Evolutionary conservation across 2,888 invertebrate genomes (phyloP).

Genomic region (Drosophila multiciliata): DNA sequence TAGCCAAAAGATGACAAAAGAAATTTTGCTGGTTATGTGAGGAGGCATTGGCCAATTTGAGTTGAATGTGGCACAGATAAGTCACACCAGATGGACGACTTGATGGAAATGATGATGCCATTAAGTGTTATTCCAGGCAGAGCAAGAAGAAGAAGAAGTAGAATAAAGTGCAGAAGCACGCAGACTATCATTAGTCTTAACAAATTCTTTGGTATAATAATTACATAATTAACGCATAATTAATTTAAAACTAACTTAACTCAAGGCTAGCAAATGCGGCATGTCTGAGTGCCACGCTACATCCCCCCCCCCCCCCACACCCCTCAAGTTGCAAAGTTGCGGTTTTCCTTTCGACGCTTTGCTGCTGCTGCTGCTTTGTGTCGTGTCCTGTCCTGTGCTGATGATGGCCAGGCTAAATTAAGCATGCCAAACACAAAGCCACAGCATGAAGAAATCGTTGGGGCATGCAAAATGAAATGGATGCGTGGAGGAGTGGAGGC

Average conservation of each 20-base stretch:
- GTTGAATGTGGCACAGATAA: constrained; percentile 17
- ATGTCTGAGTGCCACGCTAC: background rate
- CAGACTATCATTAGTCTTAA: constrained; percentile 25
- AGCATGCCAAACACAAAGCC: constrained; percentile 59
- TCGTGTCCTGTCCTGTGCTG: background rate
- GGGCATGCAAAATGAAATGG: constrained; percentile 59
- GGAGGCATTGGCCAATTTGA: constrained; percentile 42
- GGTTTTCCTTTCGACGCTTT: constrained; percentile 15
- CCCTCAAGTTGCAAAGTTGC: constrained; percentile 5
- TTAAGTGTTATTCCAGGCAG: background rate
- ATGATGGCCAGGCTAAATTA: constrained; percentile 54
- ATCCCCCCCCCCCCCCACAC: background rate
- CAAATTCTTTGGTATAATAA: constrained; percentile 49
- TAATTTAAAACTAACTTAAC: constrained; percentile 65
- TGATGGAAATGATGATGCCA: background rate
- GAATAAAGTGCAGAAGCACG: no score
- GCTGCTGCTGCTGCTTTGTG: background rate
- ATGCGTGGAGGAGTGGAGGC: background rate
- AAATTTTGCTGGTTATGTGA: constrained; percentile 49
- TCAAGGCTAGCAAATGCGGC: constrained; percentile 11
- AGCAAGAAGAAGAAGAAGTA: background rate
- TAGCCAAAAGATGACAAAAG: constrained; percentile 62
- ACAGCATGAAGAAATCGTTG: constrained; percentile 48
- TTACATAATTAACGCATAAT: constrained; percentile 75
- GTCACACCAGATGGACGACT: background rate